These are phyloP conservation scores for Pseudomyrmex pallidus DNA, from an alignment of 1,140 invertebrate genomes.

Conservation along the genomic window DNA sequence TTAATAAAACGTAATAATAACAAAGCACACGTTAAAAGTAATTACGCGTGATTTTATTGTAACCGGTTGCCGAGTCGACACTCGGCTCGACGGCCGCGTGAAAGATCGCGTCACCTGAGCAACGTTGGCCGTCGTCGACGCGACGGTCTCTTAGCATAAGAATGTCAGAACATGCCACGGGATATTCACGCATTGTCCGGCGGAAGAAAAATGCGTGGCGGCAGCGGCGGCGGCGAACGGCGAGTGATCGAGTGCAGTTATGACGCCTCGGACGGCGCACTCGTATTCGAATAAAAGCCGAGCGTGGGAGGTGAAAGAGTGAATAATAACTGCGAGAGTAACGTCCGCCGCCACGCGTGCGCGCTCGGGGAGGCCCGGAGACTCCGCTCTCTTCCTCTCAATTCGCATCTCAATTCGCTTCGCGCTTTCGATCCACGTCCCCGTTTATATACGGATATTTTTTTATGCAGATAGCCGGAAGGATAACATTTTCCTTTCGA, in stretches of 20 bases:
- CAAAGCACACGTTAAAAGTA: background rate
- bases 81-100: conserved; percentile 43
- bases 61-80: conserved; percentile 52
- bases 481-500: background rate
- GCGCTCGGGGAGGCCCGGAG: conserved; percentile 58
- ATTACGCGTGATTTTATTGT: background rate
- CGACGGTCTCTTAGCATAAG: conserved; percentile 69
- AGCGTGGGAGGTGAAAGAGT: conserved; percentile 73
- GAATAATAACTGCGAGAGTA: conserved; percentile 73
- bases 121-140: conserved; percentile 63
- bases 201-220: conserved; percentile 71
- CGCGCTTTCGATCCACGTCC: conserved; percentile 14
- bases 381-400: conserved; percentile 38
- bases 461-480: background rate
- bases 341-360: conserved; percentile 52
- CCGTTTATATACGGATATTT: conserved; percentile 14
- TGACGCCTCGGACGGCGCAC: conserved; percentile 70
- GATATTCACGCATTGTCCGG: conserved; percentile 64
- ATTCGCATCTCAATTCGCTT: conserved; percentile 67
- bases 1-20: background rate
- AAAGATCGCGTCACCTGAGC: conserved; percentile 68
- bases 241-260: conserved; percentile 75
- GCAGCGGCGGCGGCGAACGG: conserved; percentile 65
- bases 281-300: conserved; percentile 73
- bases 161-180: conserved; percentile 54